Percentiles rank a stretch among this genome's conserved stretches.
Conservation (phyloP, 1,140 invertebrate species). For the Psilanteris sp. region DNA sequence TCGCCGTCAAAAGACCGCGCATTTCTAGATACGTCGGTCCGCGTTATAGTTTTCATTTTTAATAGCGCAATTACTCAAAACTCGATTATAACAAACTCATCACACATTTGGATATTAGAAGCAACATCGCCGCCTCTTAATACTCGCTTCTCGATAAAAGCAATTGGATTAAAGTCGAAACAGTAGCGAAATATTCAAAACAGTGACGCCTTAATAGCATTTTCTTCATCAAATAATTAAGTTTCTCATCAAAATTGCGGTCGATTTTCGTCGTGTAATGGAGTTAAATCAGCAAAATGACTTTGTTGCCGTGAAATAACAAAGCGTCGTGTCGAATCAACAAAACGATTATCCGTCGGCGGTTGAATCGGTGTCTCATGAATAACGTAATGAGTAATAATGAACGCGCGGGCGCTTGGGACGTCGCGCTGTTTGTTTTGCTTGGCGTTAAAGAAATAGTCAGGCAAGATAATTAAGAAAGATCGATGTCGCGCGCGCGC, state of each 20-base stretch:
- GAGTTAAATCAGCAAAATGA: slow-evolving; percentile 58
- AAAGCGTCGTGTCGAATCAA: slow-evolving; percentile 51
- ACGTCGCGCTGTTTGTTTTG: slow-evolving; percentile 53
- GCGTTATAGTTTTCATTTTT: no score
- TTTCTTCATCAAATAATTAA: slow-evolving; percentile 48
- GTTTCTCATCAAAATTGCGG: slow-evolving; percentile 56
- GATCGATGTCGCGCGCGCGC: slow-evolving; percentile 48
- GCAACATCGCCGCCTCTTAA: background rate
- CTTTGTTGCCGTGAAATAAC: slow-evolving; percentile 57
- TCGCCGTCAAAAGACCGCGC: no score
- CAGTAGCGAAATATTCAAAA: slow-evolving; percentile 28
- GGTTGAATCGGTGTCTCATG: slow-evolving; percentile 50
- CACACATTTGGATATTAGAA: no score
- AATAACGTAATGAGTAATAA: slow-evolving; percentile 61
- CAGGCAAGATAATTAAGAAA: slow-evolving; percentile 50
- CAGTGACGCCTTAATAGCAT: slow-evolving; percentile 28
- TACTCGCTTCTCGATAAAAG: no score
- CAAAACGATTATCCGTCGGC: slow-evolving; percentile 52
- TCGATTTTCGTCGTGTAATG: slow-evolving; percentile 48
- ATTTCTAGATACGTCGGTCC: no score
- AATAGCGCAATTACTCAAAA: no score
- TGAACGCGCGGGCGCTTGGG: slow-evolving; percentile 44
- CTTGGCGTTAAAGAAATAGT: slow-evolving; percentile 50
- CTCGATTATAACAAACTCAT: no score
- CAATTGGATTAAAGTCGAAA: no score